Conservation (phyloP, 2,113 vertebrate species). For the Neofelis nebulosa region DNA sequence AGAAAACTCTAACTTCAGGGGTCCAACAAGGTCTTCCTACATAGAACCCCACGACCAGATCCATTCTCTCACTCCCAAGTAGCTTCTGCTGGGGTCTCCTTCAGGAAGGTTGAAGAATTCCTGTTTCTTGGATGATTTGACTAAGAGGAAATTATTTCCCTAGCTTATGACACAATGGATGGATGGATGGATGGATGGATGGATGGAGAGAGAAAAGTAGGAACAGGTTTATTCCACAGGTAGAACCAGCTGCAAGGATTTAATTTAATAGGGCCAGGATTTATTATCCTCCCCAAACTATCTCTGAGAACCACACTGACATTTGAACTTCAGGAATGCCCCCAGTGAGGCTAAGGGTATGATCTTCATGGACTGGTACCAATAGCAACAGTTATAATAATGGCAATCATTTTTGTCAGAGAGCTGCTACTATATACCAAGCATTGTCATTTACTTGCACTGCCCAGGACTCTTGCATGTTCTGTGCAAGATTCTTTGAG, state of each 20-base stretch:
- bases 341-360: background rate
- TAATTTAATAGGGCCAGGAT: background rate
- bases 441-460: background rate
- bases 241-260: background rate
- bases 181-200: background rate
- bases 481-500: background rate
- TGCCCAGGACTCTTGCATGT: background rate
- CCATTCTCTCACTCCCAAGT: background rate
- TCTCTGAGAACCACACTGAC: background rate
- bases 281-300: background rate
- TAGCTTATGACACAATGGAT: background rate
- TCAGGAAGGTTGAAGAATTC: background rate
- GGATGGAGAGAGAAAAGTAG: background rate
- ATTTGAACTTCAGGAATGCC: background rate
- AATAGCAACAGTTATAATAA: background rate
- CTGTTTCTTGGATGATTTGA: conserved; percentile 20
- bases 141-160: background rate
- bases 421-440: background rate
- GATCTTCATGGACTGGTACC: background rate
- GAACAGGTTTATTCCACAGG: background rate
- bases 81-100: background rate
- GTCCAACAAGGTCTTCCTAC: background rate
- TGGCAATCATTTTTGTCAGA: background rate
- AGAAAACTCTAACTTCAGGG: background rate
- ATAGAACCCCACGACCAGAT: background rate